phyloP scores from a whole-genome alignment of 1,140 invertebrate species.

The Dolichoris vasculosae region DNA sequence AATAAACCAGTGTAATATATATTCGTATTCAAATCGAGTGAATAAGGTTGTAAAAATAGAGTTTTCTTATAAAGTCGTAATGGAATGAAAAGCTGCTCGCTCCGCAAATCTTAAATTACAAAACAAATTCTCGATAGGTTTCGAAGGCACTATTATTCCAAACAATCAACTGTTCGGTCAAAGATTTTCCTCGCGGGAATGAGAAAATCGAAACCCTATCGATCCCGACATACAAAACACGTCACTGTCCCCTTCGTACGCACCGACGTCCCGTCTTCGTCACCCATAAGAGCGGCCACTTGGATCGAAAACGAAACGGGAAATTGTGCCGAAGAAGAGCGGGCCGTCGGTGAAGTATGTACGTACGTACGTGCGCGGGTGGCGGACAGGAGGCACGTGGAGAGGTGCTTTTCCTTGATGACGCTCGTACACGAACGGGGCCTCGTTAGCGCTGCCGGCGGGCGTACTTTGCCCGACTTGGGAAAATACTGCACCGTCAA shows the following conservation, averaged over 20 bases:
- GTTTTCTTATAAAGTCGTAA: too few relatives aligned
- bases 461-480: constrained; percentile 8
- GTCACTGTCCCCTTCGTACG: neutral
- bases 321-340: constrained; percentile 25
- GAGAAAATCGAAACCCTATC: neutral
- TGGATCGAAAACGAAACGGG: constrained; percentile 31
- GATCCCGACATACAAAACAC: neutral
- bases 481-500: constrained; percentile 49
- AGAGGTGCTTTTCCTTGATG: constrained; percentile 33
- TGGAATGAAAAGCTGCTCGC: too few relatives aligned
- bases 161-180: neutral
- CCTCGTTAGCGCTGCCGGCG: constrained; percentile 58
- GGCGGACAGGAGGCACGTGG: neutral
- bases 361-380: constrained; percentile 39
- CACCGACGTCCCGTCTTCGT: too few relatives aligned
- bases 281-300: too few relatives aligned
- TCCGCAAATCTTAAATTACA: too few relatives aligned
- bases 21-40: too few relatives aligned
- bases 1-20: too few relatives aligned
- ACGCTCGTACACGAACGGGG: neutral
- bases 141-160: neutral
- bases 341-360: neutral
- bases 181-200: neutral
- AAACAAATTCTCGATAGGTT: too few relatives aligned
- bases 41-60: too few relatives aligned